Conservation (phyloP, 2,113 vertebrate genomes). For the Spea bombifrons region DNA sequence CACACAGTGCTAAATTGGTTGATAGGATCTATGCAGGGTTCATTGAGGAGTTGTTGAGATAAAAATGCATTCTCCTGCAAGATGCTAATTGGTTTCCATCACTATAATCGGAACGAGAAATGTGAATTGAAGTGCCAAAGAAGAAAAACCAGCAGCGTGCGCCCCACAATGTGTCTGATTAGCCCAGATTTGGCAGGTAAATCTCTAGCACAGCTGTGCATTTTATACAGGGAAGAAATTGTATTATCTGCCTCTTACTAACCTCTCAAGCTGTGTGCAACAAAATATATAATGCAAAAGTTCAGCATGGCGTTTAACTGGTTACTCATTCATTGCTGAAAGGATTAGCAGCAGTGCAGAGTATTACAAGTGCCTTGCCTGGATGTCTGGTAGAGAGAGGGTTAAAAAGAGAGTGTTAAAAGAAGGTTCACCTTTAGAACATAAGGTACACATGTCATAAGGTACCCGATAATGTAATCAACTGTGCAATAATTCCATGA, state of each 20-base stretch:
- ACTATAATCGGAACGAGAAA: slow-evolving; percentile 12
- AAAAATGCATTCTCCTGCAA: slow-evolving; percentile 29
- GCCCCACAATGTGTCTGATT: slow-evolving; percentile 36
- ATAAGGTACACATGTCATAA: no score
- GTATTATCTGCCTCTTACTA: slow-evolving; percentile 18
- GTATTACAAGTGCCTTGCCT: no score
- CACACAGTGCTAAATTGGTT: background rate
- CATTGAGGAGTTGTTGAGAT: slow-evolving; percentile 16
- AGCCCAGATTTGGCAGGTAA: slow-evolving; percentile 33
- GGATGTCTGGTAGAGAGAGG: no score
- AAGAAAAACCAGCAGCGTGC: slow-evolving; percentile 23
- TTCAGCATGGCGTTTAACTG: background rate
- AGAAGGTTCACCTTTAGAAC: no score
- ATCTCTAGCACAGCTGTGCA: slow-evolving; percentile 19
- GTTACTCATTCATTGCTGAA: no score
- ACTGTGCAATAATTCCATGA: no score
- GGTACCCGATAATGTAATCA: no score
- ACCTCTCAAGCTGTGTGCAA: slow-evolving; percentile 1
- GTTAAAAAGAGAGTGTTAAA: no score
- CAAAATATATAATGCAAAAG: background rate
- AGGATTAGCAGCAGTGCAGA: no score
- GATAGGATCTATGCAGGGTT: background rate
- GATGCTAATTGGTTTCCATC: slow-evolving; percentile 31
- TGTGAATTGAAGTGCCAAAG: slow-evolving; percentile 6
- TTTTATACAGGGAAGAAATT: slow-evolving; percentile 9